A percentile compares a stretch with the other conserved stretches of the same genome.
Conservation (phyloP, 2,113 vertebrate genomes). For the Delphinapterus leucas region DNA sequence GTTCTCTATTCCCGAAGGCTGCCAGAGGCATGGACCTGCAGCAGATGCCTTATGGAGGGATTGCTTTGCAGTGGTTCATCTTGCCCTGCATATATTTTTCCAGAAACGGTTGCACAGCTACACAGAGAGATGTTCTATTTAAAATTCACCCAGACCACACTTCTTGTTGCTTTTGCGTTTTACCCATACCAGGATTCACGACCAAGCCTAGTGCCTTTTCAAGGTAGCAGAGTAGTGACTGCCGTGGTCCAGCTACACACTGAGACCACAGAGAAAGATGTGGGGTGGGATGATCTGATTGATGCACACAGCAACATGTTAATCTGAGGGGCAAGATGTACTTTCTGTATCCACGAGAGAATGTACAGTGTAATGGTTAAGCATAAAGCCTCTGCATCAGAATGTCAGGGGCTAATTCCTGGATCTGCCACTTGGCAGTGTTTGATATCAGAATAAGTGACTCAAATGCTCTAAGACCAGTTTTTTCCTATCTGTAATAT, state of each 20-base stretch:
- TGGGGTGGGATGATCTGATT: neutral
- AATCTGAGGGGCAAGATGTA: neutral
- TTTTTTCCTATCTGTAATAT: neutral
- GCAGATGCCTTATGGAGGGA: neutral
- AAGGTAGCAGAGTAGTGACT: neutral
- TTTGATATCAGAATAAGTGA: neutral
- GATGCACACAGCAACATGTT: neutral
- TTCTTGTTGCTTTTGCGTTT: neutral
- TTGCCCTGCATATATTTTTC: neutral
- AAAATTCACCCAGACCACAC: neutral
- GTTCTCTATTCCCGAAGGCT: neutral
- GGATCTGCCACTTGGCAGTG: neutral
- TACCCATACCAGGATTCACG: neutral
- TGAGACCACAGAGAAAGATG: neutral
- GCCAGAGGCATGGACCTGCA: neutral
- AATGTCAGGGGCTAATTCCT: neutral
- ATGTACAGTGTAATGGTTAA: neutral
- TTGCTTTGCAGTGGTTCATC: neutral
- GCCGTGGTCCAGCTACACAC: neutral
- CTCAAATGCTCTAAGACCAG: neutral
- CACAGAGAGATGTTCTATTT: neutral
- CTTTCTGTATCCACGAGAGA: neutral
- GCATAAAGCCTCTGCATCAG: neutral
- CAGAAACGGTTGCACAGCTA: neutral
- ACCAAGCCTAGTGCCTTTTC: neutral